A percentile compares a stretch with the other conserved stretches of the same genome.
These are phyloP conservation scores for Rhinoderma darwinii DNA, from an alignment of 2,113 vertebrate genomes.

Conservation along the genomic window DNA sequence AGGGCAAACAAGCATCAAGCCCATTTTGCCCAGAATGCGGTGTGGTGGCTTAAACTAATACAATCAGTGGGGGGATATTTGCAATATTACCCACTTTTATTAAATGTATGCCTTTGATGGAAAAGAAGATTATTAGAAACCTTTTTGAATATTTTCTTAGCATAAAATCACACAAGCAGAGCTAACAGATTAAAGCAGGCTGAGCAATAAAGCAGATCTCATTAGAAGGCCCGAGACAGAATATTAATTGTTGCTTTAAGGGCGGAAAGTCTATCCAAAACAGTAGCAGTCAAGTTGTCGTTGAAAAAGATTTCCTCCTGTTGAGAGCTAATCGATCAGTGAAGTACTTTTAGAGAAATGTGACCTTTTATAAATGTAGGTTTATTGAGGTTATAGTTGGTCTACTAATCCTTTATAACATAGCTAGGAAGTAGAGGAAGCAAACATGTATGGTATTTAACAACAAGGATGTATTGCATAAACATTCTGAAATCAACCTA, in stretches of 20 bases:
- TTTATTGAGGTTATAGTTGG: background rate
- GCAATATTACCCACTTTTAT: background rate
- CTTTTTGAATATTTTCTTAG: too few relatives aligned
- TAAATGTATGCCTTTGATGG: background rate
- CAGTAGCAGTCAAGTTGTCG: background rate
- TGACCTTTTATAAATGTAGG: background rate
- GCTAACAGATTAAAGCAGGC: background rate
- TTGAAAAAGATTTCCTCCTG: background rate
- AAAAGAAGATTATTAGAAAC: background rate
- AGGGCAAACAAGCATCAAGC: background rate
- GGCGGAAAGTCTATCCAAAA: background rate
- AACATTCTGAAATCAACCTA: constrained; percentile 9
- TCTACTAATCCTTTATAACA: background rate
- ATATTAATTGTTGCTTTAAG: background rate
- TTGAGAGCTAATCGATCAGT: constrained; percentile 2
- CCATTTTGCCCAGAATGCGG: background rate
- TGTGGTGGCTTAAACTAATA: too few relatives aligned
- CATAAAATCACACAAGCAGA: background rate
- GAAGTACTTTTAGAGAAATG: background rate
- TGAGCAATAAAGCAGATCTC: background rate
- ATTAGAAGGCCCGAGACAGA: background rate
- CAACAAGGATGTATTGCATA: background rate
- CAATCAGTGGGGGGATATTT: background rate
- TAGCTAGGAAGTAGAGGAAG: background rate
- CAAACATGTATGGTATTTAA: background rate